Conservation (phyloP, 2,797 vertebrate genomes). For the Pangasius djambal region DNA sequence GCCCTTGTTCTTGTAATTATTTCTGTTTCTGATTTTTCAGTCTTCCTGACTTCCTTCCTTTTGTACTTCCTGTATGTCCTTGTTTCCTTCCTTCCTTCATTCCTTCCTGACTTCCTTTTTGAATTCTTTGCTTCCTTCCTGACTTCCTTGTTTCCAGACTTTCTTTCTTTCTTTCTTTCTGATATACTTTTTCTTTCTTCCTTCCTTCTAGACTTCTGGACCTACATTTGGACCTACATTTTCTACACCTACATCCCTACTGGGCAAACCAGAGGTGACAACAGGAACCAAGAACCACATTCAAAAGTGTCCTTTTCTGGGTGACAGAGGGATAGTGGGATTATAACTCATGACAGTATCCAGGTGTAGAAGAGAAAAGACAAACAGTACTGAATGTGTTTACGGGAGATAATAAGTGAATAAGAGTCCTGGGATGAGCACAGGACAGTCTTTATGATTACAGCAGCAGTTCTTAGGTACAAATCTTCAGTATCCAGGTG, state of each 20-base stretch:
- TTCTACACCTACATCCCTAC: too few relatives aligned
- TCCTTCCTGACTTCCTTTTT: too few relatives aligned
- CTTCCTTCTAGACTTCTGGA: too few relatives aligned
- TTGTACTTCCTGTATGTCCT: too few relatives aligned
- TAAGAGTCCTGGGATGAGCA: background rate
- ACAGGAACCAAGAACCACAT: background rate
- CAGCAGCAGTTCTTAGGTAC: background rate
- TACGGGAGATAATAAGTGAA: background rate
- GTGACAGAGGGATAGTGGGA: background rate
- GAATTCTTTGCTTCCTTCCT: background rate
- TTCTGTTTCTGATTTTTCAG: background rate
- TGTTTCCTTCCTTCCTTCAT: rapidly evolving
- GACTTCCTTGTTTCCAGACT: background rate
- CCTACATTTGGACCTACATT: too few relatives aligned
- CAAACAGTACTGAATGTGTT: background rate
- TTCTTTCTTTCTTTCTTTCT: background rate
- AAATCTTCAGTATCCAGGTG: background rate
- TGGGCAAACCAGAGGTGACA: background rate
- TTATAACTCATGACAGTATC: background rate
- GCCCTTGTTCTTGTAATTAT: background rate
- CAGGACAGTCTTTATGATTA: background rate
- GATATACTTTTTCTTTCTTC: background rate
- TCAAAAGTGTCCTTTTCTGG: background rate
- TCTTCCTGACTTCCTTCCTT: background rate
- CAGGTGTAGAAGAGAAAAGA: background rate